Conservation (phyloP, 2,113 vertebrate species). For the Rhinichthys klamathensis region DNA sequence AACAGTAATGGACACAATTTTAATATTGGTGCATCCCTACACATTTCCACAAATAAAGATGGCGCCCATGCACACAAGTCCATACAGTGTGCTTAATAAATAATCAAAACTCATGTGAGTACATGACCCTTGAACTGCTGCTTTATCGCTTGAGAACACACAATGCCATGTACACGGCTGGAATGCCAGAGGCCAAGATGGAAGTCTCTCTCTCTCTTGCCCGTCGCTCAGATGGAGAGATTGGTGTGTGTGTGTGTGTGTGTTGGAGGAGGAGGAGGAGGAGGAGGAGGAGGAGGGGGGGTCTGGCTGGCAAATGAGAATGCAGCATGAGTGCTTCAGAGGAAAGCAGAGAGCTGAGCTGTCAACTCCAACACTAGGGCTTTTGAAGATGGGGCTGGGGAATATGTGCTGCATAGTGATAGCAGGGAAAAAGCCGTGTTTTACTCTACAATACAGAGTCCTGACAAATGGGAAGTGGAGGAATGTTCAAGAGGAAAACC, state of each 20-base stretch:
- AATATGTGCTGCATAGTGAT: slow-evolving; percentile 8
- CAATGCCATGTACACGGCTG: slow-evolving; percentile 18
- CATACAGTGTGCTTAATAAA: not conserved
- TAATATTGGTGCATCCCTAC: not conserved
- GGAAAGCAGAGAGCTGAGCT: slow-evolving; percentile 19
- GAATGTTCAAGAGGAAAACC: not conserved
- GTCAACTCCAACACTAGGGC: slow-evolving; percentile 25
- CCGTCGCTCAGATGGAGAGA: not conserved
- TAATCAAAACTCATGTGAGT: not conserved
- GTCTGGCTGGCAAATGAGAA: slow-evolving; percentile 2
- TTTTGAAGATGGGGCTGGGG: slow-evolving; percentile 32
- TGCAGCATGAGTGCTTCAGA: slow-evolving; percentile 17
- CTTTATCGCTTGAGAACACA: slow-evolving; percentile 16
- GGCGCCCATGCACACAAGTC: not conserved
- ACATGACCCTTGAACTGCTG: not conserved
- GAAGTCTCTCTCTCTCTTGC: slow-evolving; percentile 12
- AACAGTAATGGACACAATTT: not conserved
- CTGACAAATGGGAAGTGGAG: slow-evolving; percentile 3
- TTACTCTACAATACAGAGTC: not conserved
- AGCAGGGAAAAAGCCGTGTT: not conserved
- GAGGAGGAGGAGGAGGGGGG: not conserved
- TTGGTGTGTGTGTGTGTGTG: too few species aligned
- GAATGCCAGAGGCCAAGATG: slow-evolving; percentile 28
- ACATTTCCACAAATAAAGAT: not conserved
- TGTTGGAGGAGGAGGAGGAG: too few species aligned